Evolutionary conservation across 2,797 vertebrate species (phyloP), one percentile per base, ranked within the genome.

Genomic region (Bradypus variegatus): DNA sequence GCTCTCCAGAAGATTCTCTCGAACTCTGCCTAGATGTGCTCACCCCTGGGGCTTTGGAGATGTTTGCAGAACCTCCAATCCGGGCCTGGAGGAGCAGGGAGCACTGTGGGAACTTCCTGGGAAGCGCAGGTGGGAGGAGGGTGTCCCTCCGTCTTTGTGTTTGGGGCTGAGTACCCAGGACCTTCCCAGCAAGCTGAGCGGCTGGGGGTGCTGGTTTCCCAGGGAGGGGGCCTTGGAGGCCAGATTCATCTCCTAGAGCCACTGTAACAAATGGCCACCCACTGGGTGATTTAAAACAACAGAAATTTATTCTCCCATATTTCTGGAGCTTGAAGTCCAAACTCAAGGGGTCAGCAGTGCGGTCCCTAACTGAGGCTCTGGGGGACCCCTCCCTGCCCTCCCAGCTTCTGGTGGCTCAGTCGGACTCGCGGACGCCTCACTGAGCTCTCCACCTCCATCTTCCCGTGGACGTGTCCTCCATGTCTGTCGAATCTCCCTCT

Each of bases 331-430:
- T 5, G 53, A 69, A 48, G 55, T 89, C 36, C 50, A 72, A 88
- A 70, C 48, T 36, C 23, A 64, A 82, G 45, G 53, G 25, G 62
- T 70, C 15, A 1, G 27, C 23, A 2, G 27, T 33, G 6, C 8
- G 0, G 55, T 41, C 81, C 29, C 9, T 45, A 45, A 45, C 41
- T 21, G 2, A 58, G 33, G 58, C 21, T 55, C 53, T 55, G 53
- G 53, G 53, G 53, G 15, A 15, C 50, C 2, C 0, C 5, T 33
- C 41, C n/a, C 8, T 1, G n/a, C n/a, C 75, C 23, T 53, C 60
- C 45, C 41, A 8, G 77, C 58, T 58, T 11, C 65, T 14, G 73
- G 79, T 19, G 62, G 33, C 67, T 4, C 5, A 16, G 53, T 15
- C 53, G 5, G 33, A 33, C 86, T 65, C 13, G 11, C 8, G 38